Percentiles rank a stretch among this genome's conserved stretches.
These are phyloP conservation scores for Sorex araneus DNA, from an alignment of 2,113 vertebrate species.

Conservation along the genomic window DNA sequence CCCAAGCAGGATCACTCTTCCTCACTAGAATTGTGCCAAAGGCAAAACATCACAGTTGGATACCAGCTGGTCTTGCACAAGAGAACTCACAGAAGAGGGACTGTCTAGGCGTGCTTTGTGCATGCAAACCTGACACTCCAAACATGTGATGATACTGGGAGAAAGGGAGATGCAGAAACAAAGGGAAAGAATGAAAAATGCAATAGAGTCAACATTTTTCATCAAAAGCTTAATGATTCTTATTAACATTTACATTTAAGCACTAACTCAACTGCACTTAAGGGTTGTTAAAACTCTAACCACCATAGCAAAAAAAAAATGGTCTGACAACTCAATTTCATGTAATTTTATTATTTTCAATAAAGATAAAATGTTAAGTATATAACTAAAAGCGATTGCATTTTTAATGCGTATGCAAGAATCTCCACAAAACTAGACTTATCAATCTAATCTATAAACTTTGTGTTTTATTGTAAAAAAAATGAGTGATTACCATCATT, in stretches of 20 bases:
- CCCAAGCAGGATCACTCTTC: neutral
- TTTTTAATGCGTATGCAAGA: conserved; percentile 26
- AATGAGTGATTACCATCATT: neutral
- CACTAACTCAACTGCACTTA: conserved; percentile 34
- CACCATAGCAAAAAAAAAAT: neutral
- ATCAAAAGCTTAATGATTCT: neutral
- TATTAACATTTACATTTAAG: neutral
- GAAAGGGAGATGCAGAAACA: neutral
- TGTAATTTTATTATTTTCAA: conserved; percentile 65
- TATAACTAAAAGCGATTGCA: neutral
- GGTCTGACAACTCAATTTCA: conserved; percentile 8
- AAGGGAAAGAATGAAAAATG: neutral
- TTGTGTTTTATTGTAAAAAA: neutral
- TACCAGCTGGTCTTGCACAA: neutral
- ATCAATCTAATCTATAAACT: neutral
- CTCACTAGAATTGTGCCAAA: neutral
- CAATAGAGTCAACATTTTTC: neutral
- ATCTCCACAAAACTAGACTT: neutral
- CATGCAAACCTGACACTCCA: neutral
- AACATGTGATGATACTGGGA: neutral
- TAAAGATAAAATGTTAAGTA: conserved; percentile 41
- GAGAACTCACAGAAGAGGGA: too few relatives aligned
- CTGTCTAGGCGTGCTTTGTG: neutral
- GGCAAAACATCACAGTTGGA: neutral
- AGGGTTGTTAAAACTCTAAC: conserved; percentile 11